Percentiles rank a stretch among this genome's conserved stretches.
These are phyloP conservation scores for Paraescarpia echinospica DNA, from an alignment of 1,140 invertebrate species.

Conservation along the genomic window DNA sequence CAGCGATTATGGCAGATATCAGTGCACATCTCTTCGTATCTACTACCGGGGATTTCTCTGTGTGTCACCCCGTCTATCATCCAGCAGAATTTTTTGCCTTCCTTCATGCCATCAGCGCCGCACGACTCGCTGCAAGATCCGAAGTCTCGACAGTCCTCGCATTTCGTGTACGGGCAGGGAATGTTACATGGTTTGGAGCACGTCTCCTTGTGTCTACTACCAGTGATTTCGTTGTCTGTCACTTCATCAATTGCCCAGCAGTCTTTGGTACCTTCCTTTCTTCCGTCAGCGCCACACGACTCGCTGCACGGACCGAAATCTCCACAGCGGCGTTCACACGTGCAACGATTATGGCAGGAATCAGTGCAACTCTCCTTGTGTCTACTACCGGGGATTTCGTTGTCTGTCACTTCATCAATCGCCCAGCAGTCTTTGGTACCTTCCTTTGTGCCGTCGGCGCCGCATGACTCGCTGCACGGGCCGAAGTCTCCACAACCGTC, in stretches of 20 bases:
- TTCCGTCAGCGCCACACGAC: background rate
- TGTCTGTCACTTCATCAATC: too few relatives aligned
- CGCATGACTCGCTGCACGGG: too few relatives aligned
- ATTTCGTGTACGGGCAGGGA: too few relatives aligned
- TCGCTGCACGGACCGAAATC: background rate
- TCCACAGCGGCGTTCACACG: background rate
- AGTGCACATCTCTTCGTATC: background rate
- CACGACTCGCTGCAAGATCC: background rate
- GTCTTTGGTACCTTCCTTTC: background rate
- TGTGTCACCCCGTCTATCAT: background rate
- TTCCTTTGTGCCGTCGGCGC: too few relatives aligned
- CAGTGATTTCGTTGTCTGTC: background rate
- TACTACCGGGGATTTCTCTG: background rate
- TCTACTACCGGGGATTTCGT: too few relatives aligned
- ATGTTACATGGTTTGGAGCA: background rate
- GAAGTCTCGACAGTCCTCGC: background rate
- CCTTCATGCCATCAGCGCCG: background rate
- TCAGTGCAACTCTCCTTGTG: too few relatives aligned
- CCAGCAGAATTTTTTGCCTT: background rate
- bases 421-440: too few relatives aligned
- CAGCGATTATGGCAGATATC: background rate
- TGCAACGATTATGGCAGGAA: too few relatives aligned
- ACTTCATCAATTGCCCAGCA: background rate
- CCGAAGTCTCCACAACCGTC: too few relatives aligned
- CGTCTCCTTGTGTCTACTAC: background rate